phyloP scores from a whole-genome alignment of 2,797 vertebrate genomes.

The Hyperoplus immaculatus region DNA sequence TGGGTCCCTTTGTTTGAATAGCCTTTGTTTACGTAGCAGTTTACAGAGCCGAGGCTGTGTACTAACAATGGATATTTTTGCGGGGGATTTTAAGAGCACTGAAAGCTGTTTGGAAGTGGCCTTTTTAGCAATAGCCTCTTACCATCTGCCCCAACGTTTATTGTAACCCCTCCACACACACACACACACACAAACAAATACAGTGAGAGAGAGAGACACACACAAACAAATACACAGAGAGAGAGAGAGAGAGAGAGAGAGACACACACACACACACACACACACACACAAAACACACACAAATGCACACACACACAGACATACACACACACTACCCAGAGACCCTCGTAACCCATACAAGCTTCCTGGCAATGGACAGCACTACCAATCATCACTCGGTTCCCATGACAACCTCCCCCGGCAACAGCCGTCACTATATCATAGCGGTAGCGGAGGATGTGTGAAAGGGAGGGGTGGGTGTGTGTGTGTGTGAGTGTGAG shows the following conservation, averaged over 20 bases:
- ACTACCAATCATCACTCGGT: constrained; percentile 92
- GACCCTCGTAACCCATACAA: constrained; percentile 74
- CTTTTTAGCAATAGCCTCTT: constrained; percentile 67
- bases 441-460: constrained; percentile 83
- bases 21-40: too few species aligned
- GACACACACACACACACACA: constrained; percentile 22
- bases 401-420: constrained; percentile 92
- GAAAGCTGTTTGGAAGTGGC: constrained; percentile 57
- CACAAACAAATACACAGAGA: constrained; percentile 71
- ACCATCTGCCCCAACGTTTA: constrained; percentile 78
- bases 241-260: too few species aligned
- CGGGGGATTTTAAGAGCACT: constrained; percentile 44
- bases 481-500: constrained; percentile 83
- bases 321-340: constrained; percentile 70
- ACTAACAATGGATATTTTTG: constrained; percentile 7
- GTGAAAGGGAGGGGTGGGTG: constrained; percentile 85
- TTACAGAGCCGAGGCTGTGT: too few species aligned
- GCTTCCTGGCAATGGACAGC: constrained; percentile 91
- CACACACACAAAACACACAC: constrained; percentile 74
- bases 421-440: constrained; percentile 94
- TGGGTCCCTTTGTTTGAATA: too few species aligned
- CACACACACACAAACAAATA: constrained; percentile 63
- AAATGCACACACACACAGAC: constrained; percentile 74
- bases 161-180: constrained; percentile 73
- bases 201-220: constrained; percentile 2